These are phyloP conservation scores for Lochmaea crataegi DNA, from an alignment of 2,888 invertebrate genomes.

Conservation along the genomic window DNA sequence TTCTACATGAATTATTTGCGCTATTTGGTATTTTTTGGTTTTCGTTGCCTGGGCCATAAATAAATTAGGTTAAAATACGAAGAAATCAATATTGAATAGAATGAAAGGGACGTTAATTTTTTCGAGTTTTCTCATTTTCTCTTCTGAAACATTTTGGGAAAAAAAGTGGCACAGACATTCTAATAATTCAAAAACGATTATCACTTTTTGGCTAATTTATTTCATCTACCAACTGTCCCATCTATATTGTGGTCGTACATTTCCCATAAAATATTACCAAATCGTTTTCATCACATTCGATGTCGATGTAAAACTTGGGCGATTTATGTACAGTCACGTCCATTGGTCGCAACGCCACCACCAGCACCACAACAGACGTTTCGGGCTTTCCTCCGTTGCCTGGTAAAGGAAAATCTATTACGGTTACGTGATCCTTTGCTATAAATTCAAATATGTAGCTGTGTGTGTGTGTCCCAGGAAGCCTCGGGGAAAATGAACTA, in stretches of 20 bases:
- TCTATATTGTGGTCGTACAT: neutral
- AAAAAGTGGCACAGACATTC: too few species aligned
- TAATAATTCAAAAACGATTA: too few species aligned
- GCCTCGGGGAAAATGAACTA: constrained; percentile 24
- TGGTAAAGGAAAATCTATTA: constrained; percentile 29
- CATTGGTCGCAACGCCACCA: neutral
- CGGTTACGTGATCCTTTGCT: constrained; percentile 27
- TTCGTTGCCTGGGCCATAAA: too few species aligned
- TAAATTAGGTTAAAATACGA: too few species aligned
- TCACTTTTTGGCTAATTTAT: neutral
- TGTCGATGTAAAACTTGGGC: neutral
- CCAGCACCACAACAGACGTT: neutral
- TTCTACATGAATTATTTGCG: too few species aligned
- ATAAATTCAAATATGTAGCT: constrained; percentile 29
- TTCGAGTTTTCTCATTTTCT: too few species aligned
- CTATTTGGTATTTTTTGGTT: too few species aligned
- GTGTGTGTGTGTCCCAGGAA: constrained; percentile 6
- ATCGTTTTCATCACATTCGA: neutral
- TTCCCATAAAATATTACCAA: neutral
- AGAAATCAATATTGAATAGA: too few species aligned
- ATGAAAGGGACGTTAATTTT: too few species aligned
- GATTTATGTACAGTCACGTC: constrained; percentile 18
- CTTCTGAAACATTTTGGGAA: too few species aligned
- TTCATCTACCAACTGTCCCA: neutral
- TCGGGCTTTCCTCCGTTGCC: neutral